These are phyloP conservation scores for Chrysemys picta DNA, from an alignment of 2,113 vertebrate species.

Conservation along the genomic window DNA sequence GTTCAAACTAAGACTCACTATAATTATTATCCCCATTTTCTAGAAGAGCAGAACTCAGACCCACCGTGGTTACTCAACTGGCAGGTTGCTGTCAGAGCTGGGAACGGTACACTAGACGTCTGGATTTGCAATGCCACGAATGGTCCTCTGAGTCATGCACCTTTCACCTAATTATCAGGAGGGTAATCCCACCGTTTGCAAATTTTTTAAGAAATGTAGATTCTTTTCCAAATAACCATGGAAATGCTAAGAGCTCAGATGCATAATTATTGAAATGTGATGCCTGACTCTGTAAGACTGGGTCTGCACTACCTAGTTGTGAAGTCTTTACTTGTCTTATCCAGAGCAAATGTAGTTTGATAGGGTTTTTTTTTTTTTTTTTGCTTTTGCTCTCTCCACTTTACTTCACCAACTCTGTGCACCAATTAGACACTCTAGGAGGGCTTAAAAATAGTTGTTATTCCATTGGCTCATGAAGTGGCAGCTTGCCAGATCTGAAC, in stretches of 20 bases:
- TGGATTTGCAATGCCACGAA: not conserved
- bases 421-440: constrained; percentile 50
- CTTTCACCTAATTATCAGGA: constrained; percentile 9
- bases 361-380: not conserved
- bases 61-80: not conserved
- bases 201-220: not conserved
- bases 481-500: not conserved
- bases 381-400: constrained; percentile 29
- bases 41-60: not conserved
- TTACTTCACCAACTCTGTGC: not conserved
- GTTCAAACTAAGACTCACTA: not conserved
- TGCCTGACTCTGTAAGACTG: constrained; percentile 26
- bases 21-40: accelerated
- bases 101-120: not conserved
- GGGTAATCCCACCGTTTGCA: constrained; percentile 41
- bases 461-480: constrained; percentile 27
- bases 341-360: constrained; percentile 34
- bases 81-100: not conserved
- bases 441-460: constrained; percentile 26
- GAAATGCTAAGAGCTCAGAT: constrained; percentile 24
- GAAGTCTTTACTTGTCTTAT: constrained; percentile 18
- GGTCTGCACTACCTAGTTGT: not conserved
- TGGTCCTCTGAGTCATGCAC: constrained; percentile 15
- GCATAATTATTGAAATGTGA: not conserved
- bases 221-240: not conserved